Evolutionary conservation across 2,888 invertebrate species (phyloP), one percentile per base, ranked within the genome.

Genomic region (Lamproptera curius): DNA sequence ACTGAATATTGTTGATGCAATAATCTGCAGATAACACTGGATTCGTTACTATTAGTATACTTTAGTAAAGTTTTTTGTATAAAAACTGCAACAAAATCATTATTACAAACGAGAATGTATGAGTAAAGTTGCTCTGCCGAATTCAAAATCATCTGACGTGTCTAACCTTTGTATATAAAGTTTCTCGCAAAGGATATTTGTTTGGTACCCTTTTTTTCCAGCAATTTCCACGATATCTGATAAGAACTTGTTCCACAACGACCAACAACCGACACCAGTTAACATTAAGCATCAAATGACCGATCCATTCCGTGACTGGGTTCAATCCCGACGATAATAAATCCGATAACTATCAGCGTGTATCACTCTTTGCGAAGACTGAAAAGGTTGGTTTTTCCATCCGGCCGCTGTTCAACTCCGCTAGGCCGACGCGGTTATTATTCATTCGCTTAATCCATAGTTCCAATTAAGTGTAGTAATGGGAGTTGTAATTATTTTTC

Each of bases 381-480:
- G 53, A 55, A 56, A 31, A 61, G n/a, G 54, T 60, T 63, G n/a
- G n/a, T 73, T 69, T 74, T 73, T 34, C 13, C 31, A 28, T 28
- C 28, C 2, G 28, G 8, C n/a, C n/a, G n/a, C 35, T 17, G 17
- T 37, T 70, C 66, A 68, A 66, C 67, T 62, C 56, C 64, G 62
- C 62, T 65, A 65, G 64, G 59, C 67, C 63, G 59, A 20, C 61
- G 66, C 65, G 63, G 62, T 58, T 63, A 63, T 75, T 79, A 72
- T 78, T 78, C 73, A 79, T 77, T 72, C 69, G 68, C 67, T 73
- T 73, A 73, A 76, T 73, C 71, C 72, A 65, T 70, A 65, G 66
- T 63, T 70, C 77, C 79, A 83, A 84, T 83, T 82, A 83, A 75
- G 65, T 70, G 70, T 69, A 68, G 70, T 73, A 71, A 72, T 67